Base-by-base conservation (phyloP, 2,797 vertebrate species). In the Todus mexicanus region DNA sequence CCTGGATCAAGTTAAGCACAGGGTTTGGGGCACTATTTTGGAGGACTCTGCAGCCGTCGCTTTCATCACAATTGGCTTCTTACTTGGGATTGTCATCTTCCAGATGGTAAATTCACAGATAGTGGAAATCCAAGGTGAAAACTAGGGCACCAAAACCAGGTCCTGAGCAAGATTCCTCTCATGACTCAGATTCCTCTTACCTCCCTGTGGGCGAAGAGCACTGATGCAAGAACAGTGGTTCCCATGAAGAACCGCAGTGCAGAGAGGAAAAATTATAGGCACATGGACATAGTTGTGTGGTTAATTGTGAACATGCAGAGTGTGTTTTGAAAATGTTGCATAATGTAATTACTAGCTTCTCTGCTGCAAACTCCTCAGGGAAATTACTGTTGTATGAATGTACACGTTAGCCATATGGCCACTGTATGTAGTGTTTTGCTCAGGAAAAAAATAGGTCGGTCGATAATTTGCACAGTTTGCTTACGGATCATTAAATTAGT, bases 131-230 rank as follows among this genome's bases (percentile, higher is more conserved):
- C 12, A 43, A 61, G 88, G 81, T 92, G 90, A 93, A 90, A 84
- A 82, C 19, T n/a, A 89, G 75, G 82, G 61, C 61, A 74, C 25
- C n/a, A 78, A 83, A 60, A 85, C 8, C 35, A 69, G 65, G 22
- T 85, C 45, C 68, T 42, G 75, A 84, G 60, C 57, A 87, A 61
- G 88, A 90, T 92, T 94, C 84, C 31, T 90, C 53, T 76, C 14
- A 0, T 90, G 78, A 54, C 45, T 96, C 61, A 56, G 75, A 83
- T 84, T 75, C 53, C 31, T 87, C 78, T 89, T 76, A 71, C 33
- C 38, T 80, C 0, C 0, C 75, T 0, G 0, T 1, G 1, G 53
- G 83, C 1, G 0, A 75, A 81, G 43, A 79, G 54, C 26, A 4
- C 20, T 25, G 57, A 59, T 47, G 66, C 3, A 10, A 81, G 82